A percentile compares a stretch with the other conserved stretches of the same genome.
phyloP scores from a whole-genome alignment of 2,888 invertebrate genomes.

The Sisyra nigra region DNA sequence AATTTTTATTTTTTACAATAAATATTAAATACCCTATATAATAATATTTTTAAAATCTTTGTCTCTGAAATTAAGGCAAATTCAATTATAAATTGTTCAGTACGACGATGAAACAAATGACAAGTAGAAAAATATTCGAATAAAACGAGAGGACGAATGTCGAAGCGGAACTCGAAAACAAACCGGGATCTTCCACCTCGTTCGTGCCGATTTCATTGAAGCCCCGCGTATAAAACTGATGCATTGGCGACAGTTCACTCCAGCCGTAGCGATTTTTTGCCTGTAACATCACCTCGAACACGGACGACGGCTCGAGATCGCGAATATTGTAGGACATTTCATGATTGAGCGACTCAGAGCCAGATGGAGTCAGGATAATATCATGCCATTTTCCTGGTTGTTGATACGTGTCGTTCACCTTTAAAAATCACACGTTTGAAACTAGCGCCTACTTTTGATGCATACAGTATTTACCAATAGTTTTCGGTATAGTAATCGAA shows the following conservation, averaged over 20 bases:
- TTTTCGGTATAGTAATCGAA: slow-evolving; percentile 42
- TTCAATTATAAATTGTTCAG: too few species aligned
- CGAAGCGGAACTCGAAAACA: not conserved
- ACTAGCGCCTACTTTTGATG: not conserved
- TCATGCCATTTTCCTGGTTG: slow-evolving; percentile 36
- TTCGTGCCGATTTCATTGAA: slow-evolving; percentile 1
- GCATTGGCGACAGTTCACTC: slow-evolving; percentile 34
- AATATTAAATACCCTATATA: too few species aligned
- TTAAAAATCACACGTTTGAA: slow-evolving; percentile 11
- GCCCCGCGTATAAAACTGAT: slow-evolving; percentile 31
- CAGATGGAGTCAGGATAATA: slow-evolving; percentile 26
- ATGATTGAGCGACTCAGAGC: slow-evolving; percentile 21
- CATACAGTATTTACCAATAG: slow-evolving; percentile 35
- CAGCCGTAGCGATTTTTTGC: slow-evolving; percentile 39
- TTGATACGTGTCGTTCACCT: slow-evolving; percentile 34
- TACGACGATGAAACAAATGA: too few species aligned
- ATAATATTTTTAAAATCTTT: too few species aligned
- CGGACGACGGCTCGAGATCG: slow-evolving; percentile 32
- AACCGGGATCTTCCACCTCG: slow-evolving; percentile 4
- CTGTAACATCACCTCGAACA: slow-evolving; percentile 38
- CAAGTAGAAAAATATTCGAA: too few species aligned
- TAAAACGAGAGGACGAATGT: not conserved
- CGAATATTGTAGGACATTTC: slow-evolving; percentile 30
- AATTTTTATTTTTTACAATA: too few species aligned
- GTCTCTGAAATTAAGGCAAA: too few species aligned